Percentiles rank a stretch among this genome's conserved stretches.
phyloP scores from a whole-genome alignment of 2,113 vertebrate genomes.

The Anoura caudifer region DNA sequence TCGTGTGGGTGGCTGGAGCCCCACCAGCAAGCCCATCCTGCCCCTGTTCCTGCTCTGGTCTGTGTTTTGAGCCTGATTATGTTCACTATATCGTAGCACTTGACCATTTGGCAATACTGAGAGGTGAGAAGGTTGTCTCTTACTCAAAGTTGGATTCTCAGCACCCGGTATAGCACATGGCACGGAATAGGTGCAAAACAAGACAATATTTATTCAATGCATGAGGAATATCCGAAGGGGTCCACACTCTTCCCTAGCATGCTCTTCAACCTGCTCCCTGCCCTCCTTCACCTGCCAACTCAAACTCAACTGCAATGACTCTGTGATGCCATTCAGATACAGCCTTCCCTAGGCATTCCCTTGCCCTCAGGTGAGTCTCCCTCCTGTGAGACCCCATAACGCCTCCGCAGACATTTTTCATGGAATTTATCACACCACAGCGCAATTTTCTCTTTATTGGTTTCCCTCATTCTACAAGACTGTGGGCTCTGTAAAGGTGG shows the following conservation, averaged over 20 bases:
- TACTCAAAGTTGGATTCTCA: background rate
- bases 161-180: too few relatives aligned
- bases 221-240: background rate
- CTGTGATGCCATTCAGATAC: background rate
- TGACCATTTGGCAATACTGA: too few relatives aligned
- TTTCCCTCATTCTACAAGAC: background rate
- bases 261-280: background rate
- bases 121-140: background rate
- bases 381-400: background rate
- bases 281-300: background rate
- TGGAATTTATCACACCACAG: background rate
- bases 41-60: background rate
- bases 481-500: background rate
- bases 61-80: background rate
- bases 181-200: background rate
- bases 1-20: fast-evolving
- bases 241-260: fast-evolving
- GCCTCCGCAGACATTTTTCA: background rate
- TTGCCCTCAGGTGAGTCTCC: fast-evolving
- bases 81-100: background rate
- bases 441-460: background rate
- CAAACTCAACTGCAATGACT: background rate
- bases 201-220: background rate
- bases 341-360: background rate
- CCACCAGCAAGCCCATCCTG: background rate